Conservation (phyloP, 2,113 vertebrate species). For the Propithecus coquereli region DNA sequence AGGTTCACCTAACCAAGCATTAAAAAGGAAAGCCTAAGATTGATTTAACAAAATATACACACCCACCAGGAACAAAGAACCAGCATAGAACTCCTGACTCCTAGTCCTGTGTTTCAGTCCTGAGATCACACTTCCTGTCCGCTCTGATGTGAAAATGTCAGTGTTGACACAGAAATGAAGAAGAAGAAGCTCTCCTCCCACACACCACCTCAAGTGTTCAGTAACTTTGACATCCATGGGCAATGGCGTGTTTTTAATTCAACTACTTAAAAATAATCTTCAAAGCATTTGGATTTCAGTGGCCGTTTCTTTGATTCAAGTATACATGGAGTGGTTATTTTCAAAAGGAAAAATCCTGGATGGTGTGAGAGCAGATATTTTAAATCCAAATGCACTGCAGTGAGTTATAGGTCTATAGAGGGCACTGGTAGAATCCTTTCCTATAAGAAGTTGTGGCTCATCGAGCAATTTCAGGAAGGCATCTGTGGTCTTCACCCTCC, state of each 20-base stretch:
- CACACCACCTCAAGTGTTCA: neutral
- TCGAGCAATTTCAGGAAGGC: conserved; percentile 52
- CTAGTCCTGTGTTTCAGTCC: neutral
- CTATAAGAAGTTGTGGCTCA: conserved; percentile 22
- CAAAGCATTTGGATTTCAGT: neutral
- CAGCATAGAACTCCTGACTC: conserved; percentile 22
- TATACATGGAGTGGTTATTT: neutral
- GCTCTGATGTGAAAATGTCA: neutral
- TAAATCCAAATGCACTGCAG: neutral
- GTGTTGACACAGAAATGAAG: neutral
- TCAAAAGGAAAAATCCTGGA: neutral
- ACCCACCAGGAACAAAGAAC: neutral
- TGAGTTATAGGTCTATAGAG: neutral
- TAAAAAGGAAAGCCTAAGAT: neutral
- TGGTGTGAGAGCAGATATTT: neutral
- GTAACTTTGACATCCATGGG: neutral
- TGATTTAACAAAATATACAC: neutral
- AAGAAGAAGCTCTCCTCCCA: conserved; percentile 40
- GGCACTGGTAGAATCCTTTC: neutral
- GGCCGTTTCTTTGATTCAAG: neutral
- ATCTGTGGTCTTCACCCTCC: neutral
- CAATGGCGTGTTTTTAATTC: neutral
- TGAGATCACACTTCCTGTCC: neutral
- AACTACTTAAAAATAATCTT: neutral
- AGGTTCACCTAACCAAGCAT: neutral